Evolutionary conservation across 2,888 invertebrate species (phyloP).

Genomic region (Platypus cylindrus): DNA sequence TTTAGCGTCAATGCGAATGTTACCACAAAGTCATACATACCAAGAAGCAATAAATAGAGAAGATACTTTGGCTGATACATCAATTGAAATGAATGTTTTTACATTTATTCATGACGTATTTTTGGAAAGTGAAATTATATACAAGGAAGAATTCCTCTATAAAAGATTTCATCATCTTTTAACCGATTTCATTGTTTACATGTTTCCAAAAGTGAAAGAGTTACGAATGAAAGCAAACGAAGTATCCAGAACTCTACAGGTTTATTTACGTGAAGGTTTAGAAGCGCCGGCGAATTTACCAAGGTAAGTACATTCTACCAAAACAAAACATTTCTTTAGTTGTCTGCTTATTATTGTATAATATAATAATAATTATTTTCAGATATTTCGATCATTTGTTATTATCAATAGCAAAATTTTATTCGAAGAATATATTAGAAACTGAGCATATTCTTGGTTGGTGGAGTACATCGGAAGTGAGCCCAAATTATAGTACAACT

Average conservation of each 20-base stretch:
- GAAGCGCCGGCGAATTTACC: slow-evolving; percentile 62
- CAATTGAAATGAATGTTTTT: slow-evolving; percentile 68
- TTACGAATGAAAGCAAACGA: slow-evolving; percentile 78
- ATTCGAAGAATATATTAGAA: slow-evolving; percentile 57
- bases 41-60: slow-evolving; percentile 59
- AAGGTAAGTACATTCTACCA: too few relatives aligned
- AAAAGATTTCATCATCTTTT: slow-evolving; percentile 72
- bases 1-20: slow-evolving; percentile 47
- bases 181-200: slow-evolving; percentile 83
- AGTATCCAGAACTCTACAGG: slow-evolving; percentile 64
- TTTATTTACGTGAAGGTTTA: slow-evolving; percentile 48
- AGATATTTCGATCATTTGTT: slow-evolving; percentile 72
- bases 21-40: slow-evolving; percentile 42
- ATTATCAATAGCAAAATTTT: slow-evolving; percentile 64
- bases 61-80: slow-evolving; percentile 65
- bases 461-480: slow-evolving; percentile 56
- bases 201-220: slow-evolving; percentile 85
- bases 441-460: slow-evolving; percentile 64
- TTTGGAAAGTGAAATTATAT: slow-evolving; percentile 54
- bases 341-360: too few relatives aligned
- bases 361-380: slow-evolving; percentile 2
- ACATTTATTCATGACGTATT: slow-evolving; percentile 63
- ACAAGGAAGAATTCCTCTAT: slow-evolving; percentile 68
- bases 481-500: slow-evolving; percentile 31
- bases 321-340: too few relatives aligned